Evolutionary conservation across 2,113 vertebrate species (phyloP).

Genomic region (Panthera tigris): DNA sequence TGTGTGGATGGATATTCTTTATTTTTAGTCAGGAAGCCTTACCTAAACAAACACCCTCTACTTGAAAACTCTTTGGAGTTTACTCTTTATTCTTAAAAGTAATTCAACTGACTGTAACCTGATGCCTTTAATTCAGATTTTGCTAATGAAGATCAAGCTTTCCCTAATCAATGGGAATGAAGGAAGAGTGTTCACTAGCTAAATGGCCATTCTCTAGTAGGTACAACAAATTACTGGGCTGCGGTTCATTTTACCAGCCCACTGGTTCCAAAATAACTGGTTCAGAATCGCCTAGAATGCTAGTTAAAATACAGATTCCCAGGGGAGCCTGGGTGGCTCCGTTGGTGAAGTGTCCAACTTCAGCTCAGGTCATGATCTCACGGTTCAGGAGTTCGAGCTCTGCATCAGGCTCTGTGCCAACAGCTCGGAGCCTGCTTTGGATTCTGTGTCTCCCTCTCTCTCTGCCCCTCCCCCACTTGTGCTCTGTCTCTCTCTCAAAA

Average conservation of each 20-base stretch:
- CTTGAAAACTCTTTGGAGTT: neutral
- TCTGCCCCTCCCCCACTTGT: too few relatives aligned
- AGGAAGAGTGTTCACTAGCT: neutral
- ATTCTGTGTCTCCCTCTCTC: too few relatives aligned
- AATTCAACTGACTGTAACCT: neutral
- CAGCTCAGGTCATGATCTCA: too few relatives aligned
- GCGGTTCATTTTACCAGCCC: neutral
- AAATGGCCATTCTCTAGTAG: neutral
- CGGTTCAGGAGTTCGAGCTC: too few relatives aligned
- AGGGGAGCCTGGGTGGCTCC: neutral
- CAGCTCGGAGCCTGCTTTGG: too few relatives aligned
- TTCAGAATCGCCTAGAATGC: neutral
- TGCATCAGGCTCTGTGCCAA: too few relatives aligned
- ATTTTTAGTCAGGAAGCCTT: constrained; percentile 31
- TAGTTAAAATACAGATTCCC: neutral
- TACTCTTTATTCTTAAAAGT: constrained; percentile 26
- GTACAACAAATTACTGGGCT: neutral
- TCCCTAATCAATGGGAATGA: neutral
- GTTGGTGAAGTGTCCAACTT: too few relatives aligned
- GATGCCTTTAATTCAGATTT: constrained; percentile 16
- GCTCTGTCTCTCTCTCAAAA: too few relatives aligned
- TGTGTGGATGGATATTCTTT: neutral
- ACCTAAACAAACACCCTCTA: neutral
- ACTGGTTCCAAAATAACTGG: neutral
- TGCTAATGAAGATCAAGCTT: neutral